Conservation (phyloP, 2,113 vertebrate species). For the Bambusicola thoracicus region DNA sequence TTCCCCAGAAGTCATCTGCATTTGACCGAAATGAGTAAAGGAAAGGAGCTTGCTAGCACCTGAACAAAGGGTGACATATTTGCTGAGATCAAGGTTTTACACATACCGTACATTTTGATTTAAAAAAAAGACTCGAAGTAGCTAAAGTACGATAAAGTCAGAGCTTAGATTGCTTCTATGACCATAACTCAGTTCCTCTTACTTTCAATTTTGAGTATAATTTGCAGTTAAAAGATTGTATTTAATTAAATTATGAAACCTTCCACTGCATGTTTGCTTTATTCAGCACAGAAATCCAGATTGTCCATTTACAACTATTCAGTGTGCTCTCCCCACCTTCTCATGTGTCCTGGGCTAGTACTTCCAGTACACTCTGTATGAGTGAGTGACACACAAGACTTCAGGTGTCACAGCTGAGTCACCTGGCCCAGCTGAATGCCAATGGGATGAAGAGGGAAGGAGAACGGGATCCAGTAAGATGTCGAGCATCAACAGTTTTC, state of each 20-base stretch:
- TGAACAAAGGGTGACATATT: background rate
- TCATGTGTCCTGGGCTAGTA: background rate
- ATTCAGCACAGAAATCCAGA: background rate
- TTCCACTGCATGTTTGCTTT: background rate
- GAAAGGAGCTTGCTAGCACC: background rate
- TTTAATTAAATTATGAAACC: background rate
- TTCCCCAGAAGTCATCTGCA: background rate
- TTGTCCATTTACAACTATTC: background rate
- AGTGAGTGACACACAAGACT: fast-evolving
- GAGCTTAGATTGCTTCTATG: background rate
- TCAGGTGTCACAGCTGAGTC: fast-evolving
- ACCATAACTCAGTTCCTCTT: background rate
- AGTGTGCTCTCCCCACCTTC: background rate
- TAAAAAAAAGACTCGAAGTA: background rate
- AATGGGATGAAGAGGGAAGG: background rate
- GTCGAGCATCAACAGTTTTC: background rate
- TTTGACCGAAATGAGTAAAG: background rate
- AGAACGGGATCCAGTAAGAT: background rate
- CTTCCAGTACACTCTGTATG: fast-evolving
- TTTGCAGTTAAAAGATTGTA: background rate
- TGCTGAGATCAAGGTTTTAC: background rate
- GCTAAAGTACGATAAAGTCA: background rate
- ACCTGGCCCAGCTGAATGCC: background rate
- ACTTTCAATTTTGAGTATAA: background rate
- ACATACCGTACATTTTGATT: background rate